A percentile compares a stretch with the other conserved stretches of the same genome.
Evolutionary conservation across 2,113 vertebrate species (phyloP).

Genomic region (Micromys minutus): DNA sequence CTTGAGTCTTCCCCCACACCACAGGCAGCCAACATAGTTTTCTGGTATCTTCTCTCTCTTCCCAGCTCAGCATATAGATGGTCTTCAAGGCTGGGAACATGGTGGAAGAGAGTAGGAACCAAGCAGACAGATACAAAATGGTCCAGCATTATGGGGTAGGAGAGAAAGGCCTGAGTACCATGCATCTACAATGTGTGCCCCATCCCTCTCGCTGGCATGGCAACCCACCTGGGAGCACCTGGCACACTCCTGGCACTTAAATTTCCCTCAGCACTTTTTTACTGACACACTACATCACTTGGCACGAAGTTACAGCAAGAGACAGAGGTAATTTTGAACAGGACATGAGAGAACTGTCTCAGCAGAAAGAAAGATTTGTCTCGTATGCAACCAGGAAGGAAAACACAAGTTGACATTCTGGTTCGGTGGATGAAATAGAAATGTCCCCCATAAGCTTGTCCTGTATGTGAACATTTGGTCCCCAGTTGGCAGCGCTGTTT

Average conservation of each 20-base stretch:
- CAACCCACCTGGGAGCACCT: not conserved
- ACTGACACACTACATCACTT: not conserved
- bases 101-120: not conserved
- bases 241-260: no score
- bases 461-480: not conserved
- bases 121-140: not conserved
- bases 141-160: not conserved
- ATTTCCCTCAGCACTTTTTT: not conserved
- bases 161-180: not conserved
- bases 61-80: not conserved
- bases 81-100: not conserved
- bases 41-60: not conserved
- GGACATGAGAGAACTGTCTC: conserved; percentile 15
- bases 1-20: not conserved
- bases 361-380: not conserved
- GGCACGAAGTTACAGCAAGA: not conserved
- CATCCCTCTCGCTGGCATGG: not conserved
- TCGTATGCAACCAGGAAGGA: not conserved
- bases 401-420: not conserved
- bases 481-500: not conserved
- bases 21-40: not conserved
- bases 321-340: not conserved
- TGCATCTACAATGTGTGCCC: not conserved
- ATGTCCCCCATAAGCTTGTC: not conserved
- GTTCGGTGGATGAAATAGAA: not conserved